Base-by-base conservation (phyloP, 1,140 invertebrate genomes). In the Zaprionus vittiger region DNA sequence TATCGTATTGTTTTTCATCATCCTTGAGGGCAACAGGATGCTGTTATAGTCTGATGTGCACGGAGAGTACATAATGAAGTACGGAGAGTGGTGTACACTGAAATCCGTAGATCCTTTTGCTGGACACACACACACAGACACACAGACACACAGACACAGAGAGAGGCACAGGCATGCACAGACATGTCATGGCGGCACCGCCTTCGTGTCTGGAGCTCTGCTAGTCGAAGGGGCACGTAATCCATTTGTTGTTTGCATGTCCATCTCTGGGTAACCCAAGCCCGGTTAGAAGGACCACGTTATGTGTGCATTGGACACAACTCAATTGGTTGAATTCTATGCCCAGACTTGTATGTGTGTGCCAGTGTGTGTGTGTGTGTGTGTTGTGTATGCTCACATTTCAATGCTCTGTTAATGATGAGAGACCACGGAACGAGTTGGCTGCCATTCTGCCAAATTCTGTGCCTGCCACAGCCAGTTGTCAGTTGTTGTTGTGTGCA, bases 231-330 rank as follows among this genome's bases (percentile, higher is more conserved):
- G 67, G 68, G 80, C 83, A 87, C 74, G 83, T 87, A 79, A 81
- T 76, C 84, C 84, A 87, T 83, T 87, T 89, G 74, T 73, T 81
- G 80, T 87, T 86, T 81, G 82, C 69, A 66, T 71, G 75, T 70
- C 59, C 77, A 75, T 79, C 81, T 67, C 57, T 65, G 66, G 52
- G 26, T 41, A 63, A 62, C 44, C 55, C 15, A 49, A 22, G 31
- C 44, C 55, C 62, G 54, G 66, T 24, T 56, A 56, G 20, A 28
- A 37, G 54, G 54, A 41, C 34, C 74, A 62, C 57, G 49, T 75
- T 66, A 71, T 77, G 77, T 76, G 76, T 79, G 77, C 79, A 56
- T 47, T 72, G 83, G 76, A 72, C 78, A 71, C 83, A 85, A 76
- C 79, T 79, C 75, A 84, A 84, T 85, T 71, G 75, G 52, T 69